Conservation (phyloP, 37 sponge, comb jelly and placozoan genomes). For the Oscarella lobularis region DNA sequence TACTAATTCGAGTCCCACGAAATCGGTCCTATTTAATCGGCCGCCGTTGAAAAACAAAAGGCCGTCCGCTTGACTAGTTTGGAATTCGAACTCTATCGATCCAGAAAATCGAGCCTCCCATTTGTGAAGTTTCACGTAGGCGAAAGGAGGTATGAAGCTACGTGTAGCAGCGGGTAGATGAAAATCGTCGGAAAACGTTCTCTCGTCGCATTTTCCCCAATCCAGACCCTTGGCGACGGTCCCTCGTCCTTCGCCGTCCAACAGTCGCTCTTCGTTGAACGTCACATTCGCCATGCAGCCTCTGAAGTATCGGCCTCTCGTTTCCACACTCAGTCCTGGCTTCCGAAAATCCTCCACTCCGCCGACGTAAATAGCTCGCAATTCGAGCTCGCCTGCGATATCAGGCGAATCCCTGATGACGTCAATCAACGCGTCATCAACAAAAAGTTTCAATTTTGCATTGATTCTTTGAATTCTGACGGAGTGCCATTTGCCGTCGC, state of each 20-base stretch:
- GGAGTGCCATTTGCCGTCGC: neutral
- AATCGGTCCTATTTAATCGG: neutral
- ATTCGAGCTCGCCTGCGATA: neutral
- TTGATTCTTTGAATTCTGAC: neutral
- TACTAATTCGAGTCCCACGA: neutral
- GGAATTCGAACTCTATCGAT: neutral
- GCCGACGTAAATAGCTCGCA: neutral
- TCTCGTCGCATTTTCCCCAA: neutral
- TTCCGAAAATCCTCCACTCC: neutral
- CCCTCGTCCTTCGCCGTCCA: neutral
- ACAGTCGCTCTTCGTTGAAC: neutral
- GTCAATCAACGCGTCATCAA: neutral
- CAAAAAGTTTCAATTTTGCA: neutral
- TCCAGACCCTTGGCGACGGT: neutral
- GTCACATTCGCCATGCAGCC: constrained; percentile 1
- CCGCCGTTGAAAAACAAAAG: neutral
- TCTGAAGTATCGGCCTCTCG: neutral
- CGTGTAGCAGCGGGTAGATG: neutral
- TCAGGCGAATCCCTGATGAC: neutral
- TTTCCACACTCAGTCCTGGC: neutral
- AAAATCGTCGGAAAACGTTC: neutral
- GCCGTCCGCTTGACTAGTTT: neutral
- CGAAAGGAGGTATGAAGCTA: neutral
- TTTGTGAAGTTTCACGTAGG: neutral
- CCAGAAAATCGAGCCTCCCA: neutral